Evolutionary conservation across 2,113 vertebrate species (phyloP).

Genomic region (Atlantisia rogersi): DNA sequence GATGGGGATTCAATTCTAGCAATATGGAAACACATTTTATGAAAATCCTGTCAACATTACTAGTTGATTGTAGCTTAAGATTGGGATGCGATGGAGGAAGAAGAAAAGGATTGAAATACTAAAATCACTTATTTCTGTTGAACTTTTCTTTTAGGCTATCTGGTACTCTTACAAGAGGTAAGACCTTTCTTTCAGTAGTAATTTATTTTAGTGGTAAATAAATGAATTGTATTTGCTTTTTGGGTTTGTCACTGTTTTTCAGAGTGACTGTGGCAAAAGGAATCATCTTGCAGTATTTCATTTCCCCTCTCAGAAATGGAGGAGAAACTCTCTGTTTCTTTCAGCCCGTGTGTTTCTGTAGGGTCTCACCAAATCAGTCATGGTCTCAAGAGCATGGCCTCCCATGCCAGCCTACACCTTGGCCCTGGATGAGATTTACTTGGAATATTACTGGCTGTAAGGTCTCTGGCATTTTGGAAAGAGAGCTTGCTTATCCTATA

Average conservation of each 20-base stretch:
- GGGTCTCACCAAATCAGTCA: neutral
- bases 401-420: neutral
- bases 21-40: neutral
- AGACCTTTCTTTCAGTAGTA: neutral
- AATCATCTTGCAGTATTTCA: neutral
- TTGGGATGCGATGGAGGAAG: neutral
- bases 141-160: neutral
- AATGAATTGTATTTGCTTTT: neutral
- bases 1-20: neutral
- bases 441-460: neutral
- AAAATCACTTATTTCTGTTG: too few relatives aligned
- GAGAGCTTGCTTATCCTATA: neutral
- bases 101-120: too few relatives aligned
- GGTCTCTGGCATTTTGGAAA: neutral
- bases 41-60: neutral
- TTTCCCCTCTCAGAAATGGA: neutral
- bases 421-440: neutral
- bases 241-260: neutral
- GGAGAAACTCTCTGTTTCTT: neutral
- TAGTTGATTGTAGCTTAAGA: neutral
- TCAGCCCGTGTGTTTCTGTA: neutral
- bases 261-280: neutral
- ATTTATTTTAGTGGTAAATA: neutral
- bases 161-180: neutral
- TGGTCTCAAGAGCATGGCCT: rapidly evolving